Evolutionary conservation across 1,140 invertebrate species (phyloP).

Genomic region (Drosophila tani): DNA sequence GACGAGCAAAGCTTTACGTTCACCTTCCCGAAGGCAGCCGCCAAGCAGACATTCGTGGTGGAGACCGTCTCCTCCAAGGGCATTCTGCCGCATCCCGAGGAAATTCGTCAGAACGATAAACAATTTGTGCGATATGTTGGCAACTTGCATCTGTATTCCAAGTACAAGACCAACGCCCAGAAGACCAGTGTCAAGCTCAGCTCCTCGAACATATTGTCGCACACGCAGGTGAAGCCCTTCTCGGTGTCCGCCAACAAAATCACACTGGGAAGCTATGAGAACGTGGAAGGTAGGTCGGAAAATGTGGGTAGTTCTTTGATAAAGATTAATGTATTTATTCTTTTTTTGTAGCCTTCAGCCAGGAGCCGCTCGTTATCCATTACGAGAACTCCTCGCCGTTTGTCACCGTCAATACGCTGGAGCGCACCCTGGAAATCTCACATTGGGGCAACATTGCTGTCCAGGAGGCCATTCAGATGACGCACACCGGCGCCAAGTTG

Average conservation of each 20-base stretch:
- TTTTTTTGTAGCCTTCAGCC: constrained; percentile 81
- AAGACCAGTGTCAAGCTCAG: constrained; percentile 92
- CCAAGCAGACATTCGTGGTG: constrained; percentile 88
- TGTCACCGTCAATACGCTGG: constrained; percentile 93
- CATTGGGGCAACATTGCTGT: constrained; percentile 99
- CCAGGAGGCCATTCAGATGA: constrained; percentile 96
- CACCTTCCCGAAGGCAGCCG: constrained; percentile 66
- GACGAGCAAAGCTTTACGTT: constrained; percentile 81
- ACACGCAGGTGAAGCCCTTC: constrained; percentile 94
- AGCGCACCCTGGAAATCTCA: constrained; percentile 97
- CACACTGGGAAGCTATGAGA: constrained; percentile 95
- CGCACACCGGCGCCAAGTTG: constrained; percentile 96
- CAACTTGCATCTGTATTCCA: constrained; percentile 93
- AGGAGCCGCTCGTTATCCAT: constrained; percentile 92
- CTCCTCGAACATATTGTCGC: constrained; percentile 93
- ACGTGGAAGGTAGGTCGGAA: constrained; percentile 86
- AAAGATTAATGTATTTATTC: background rate
- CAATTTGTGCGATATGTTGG: constrained; percentile 95
- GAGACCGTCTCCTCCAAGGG: constrained; percentile 92
- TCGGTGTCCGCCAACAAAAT: constrained; percentile 91
- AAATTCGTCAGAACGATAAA: constrained; percentile 96
- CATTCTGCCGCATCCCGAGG: constrained; percentile 92
- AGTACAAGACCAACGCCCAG: constrained; percentile 92
- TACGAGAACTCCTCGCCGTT: constrained; percentile 99
- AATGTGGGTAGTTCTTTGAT: background rate